Base-by-base conservation (phyloP, 1,140 invertebrate species). In the Leptinotarsa texana region DNA sequence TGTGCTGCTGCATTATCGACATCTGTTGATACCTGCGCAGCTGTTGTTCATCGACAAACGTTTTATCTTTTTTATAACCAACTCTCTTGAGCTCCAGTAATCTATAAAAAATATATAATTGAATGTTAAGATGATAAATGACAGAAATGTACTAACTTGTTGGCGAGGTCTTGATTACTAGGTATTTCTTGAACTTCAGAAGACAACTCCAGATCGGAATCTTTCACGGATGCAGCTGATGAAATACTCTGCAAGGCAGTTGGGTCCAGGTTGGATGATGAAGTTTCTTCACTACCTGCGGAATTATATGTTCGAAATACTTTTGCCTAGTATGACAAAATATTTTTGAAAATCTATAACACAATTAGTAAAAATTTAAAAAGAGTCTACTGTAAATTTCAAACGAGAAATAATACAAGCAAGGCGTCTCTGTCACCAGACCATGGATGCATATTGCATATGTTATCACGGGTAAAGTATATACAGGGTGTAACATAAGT, bases 21-120 rank as follows among this genome's bases (percentile, higher is more conserved):
- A 94, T 89, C 86, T 93, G 92, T 73, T 93, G 89, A 4, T 85
- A 85, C 79, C 93, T 89, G n/a, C 93, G 88, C 77, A 89, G 85
- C 76, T 94, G 91, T 78, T 92, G 90, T 78, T 94, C 93, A 70
- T 93, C 91, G 48, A 90, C 89, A 75, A 95, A 85, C 62, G 88
- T 88, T 77, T 93, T 90, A 83, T 94, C 93, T 80, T 90, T 90
- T 73, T 88, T 88, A 81, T 94, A 92, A 77, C 89, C 90, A 74
- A 94, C 89, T 69, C 87, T 90, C 78, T 92, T 92, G 74, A 95
- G 85, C 85, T 94, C 91, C 4, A 91, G 90, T 78, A 95, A 87
- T 87, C 93, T 90, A 75, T 76, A 80, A 82, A 74, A 21, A 72
- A 27, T 24, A 72, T 13, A 73, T 21, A 65, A 65, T 65, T 65